Conservation (phyloP, 2,888 invertebrate species). For the Seira sanloemensis region DNA sequence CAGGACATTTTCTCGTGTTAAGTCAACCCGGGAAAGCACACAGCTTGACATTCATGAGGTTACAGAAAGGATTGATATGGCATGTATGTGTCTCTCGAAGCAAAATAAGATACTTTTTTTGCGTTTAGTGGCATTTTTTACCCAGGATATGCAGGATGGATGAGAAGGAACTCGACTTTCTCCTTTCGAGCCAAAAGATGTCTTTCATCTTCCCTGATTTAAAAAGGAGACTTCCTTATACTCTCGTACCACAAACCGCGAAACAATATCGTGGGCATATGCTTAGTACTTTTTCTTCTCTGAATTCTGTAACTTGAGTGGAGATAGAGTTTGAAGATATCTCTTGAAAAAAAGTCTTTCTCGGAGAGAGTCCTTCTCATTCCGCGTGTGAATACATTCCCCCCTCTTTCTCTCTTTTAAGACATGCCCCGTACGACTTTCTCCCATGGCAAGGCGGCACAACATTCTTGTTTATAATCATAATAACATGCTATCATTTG, state of each 20-base stretch:
- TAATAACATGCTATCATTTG: conserved; percentile 26
- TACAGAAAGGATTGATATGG: not conserved
- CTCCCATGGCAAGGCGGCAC: not conserved
- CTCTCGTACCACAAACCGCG: not conserved
- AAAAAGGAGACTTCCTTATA: not conserved
- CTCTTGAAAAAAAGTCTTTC: not conserved
- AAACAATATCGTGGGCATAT: not conserved
- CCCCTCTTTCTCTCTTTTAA: not conserved
- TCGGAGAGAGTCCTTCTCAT: not conserved
- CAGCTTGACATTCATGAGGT: not conserved
- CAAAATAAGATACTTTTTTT: not conserved
- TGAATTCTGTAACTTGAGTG: not conserved
- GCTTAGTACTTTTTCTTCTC: not conserved
- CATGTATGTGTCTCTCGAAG: not conserved
- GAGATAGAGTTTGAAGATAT: not conserved
- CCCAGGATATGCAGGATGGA: not conserved
- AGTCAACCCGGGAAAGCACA: not conserved
- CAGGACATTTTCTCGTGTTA: too few relatives aligned
- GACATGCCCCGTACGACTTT: not conserved
- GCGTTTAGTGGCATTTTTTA: not conserved
- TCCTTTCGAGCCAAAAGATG: not conserved
- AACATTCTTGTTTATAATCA: not conserved
- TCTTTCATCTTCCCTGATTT: not conserved
- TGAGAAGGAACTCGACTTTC: not conserved
- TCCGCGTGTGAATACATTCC: too few relatives aligned